Evolutionary conservation across 2,888 invertebrate species (phyloP).

Genomic region (Agrypnus murinus): DNA sequence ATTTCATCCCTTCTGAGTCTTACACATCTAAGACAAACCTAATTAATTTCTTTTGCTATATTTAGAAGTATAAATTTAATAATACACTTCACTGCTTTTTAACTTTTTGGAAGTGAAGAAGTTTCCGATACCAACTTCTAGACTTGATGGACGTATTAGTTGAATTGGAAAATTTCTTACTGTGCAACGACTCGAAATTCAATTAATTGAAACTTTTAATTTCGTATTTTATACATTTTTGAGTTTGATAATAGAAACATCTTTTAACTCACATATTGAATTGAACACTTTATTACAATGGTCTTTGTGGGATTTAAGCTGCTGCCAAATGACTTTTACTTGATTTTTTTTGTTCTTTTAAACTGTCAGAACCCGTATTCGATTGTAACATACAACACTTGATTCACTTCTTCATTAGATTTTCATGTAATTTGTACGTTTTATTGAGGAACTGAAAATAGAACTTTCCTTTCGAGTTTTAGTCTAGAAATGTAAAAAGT

Average conservation of each 20-base stretch:
- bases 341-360: too few species aligned
- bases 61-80: neutral
- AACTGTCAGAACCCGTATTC: neutral
- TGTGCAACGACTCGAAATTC: too few species aligned
- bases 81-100: neutral
- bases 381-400: neutral
- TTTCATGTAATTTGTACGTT: neutral
- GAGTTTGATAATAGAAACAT: too few species aligned
- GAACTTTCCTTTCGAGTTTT: too few species aligned
- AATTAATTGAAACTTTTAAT: too few species aligned
- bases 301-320: too few species aligned
- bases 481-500: too few species aligned
- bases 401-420: constrained; percentile 18
- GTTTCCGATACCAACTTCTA: neutral
- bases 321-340: too few species aligned
- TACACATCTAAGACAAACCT: neutral
- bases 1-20: neutral
- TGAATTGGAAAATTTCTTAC: neutral
- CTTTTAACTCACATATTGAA: too few species aligned
- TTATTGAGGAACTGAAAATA: neutral
- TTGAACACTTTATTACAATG: too few species aligned
- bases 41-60: neutral
- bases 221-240: too few species aligned
- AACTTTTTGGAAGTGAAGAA: neutral
- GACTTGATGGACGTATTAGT: constrained; percentile 9